phyloP scores from a whole-genome alignment of 2,888 invertebrate species.

The Seira musarum region DNA sequence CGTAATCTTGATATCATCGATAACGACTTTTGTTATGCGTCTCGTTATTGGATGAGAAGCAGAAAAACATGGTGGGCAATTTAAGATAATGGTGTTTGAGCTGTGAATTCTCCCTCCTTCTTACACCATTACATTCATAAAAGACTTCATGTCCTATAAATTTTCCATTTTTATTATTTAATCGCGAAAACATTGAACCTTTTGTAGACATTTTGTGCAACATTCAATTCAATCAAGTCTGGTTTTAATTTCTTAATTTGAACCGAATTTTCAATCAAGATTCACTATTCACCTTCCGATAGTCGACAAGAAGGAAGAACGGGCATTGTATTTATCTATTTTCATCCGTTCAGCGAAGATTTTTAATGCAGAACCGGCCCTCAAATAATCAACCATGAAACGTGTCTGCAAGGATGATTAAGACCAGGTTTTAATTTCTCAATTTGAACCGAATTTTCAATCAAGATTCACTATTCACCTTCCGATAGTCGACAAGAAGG shows the following conservation, averaged over 20 bases:
- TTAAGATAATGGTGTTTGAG: slow-evolving; percentile 17
- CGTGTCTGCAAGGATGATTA: not conserved
- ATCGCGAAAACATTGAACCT: no score
- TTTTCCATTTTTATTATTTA: no score
- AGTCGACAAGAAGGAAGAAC: no score
- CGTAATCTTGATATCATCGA: no score
- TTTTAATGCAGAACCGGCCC: not conserved
- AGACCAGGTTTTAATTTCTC: slow-evolving; percentile 25
- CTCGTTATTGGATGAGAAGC: slow-evolving; percentile 24
- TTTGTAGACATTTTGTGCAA: slow-evolving; percentile 4
- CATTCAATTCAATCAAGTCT: slow-evolving; percentile 18
- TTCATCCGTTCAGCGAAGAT: not conserved
- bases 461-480: no score
- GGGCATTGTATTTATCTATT: not conserved
- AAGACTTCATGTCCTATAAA: no score
- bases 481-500: no score
- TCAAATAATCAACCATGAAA: not conserved
- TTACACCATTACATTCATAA: not conserved
- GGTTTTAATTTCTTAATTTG: slow-evolving; percentile 24
- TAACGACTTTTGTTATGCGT: no score
- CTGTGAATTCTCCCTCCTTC: not conserved
- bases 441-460: slow-evolving; percentile 11
- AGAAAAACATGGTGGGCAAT: no score
- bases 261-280: not conserved
- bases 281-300: no score